These are phyloP conservation scores for Pteruthius melanotis DNA, from an alignment of 2,113 vertebrate species.

Conservation along the genomic window DNA sequence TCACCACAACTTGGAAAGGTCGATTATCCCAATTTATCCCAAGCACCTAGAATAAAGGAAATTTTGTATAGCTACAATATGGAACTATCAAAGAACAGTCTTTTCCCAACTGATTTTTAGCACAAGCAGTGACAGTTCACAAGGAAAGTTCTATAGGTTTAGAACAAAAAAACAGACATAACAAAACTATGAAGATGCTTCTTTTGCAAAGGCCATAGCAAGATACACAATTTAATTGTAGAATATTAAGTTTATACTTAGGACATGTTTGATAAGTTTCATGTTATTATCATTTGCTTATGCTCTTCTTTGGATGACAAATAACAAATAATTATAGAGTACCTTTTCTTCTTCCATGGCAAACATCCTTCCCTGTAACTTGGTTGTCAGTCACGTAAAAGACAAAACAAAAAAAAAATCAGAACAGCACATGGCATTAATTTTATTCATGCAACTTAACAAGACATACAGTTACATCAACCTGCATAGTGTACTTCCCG, in stretches of 20 bases:
- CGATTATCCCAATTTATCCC: neutral
- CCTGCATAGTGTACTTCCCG: neutral
- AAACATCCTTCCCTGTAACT: constrained; percentile 87
- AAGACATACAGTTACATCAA: neutral
- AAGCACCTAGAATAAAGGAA: neutral
- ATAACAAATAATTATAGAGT: neutral
- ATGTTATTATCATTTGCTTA: neutral
- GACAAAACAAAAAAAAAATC: neutral
- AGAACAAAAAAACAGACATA: neutral
- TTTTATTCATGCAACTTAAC: neutral
- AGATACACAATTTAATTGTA: neutral
- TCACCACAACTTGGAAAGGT: neutral
- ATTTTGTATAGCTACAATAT: neutral
- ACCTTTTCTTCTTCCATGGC: constrained; percentile 91
- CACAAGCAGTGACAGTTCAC: neutral
- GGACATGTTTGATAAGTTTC: neutral
- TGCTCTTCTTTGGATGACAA: neutral
- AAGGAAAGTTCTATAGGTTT: neutral
- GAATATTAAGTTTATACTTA: neutral
- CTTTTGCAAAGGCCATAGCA: neutral
- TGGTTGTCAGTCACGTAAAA: neutral
- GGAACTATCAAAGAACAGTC: neutral
- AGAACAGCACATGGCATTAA: neutral
- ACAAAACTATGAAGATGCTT: neutral
- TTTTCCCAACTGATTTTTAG: neutral